phyloP scores from a whole-genome alignment of 2,888 invertebrate genomes.

The Yponomeuta plumbellus region DNA sequence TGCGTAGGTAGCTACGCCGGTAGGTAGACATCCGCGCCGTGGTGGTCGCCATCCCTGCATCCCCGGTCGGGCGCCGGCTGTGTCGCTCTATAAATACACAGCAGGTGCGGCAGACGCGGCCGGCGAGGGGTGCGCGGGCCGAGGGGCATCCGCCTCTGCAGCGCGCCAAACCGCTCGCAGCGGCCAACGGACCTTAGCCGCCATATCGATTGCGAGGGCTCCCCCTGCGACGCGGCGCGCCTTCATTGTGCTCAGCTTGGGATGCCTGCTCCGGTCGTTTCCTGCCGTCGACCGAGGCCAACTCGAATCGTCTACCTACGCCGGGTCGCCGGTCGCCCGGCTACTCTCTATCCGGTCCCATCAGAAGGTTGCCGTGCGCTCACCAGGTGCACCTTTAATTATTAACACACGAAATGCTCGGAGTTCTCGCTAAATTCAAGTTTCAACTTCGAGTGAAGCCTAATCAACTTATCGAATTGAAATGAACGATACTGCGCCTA shows the following conservation, averaged over 20 bases:
- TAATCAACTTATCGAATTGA: too few relatives aligned
- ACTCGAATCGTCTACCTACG: constrained; percentile 51
- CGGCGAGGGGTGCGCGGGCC: constrained; percentile 49
- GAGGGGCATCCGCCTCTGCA: constrained; percentile 71
- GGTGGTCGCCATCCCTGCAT: constrained; percentile 61
- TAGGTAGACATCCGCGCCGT: constrained; percentile 34
- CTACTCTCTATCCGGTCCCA: constrained; percentile 30
- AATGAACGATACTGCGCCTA: too few relatives aligned
- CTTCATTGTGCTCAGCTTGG: constrained; percentile 70
- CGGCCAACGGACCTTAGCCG: constrained; percentile 77
- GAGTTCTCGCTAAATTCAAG: constrained; percentile 48
- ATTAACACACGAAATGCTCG: constrained; percentile 50
- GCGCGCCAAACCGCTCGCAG: constrained; percentile 70
- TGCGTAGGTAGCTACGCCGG: constrained; percentile 37
- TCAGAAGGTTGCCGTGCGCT: constrained; percentile 18
- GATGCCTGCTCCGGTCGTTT: constrained; percentile 72
- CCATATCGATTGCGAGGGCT: constrained; percentile 77
- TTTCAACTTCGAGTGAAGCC: too few relatives aligned
- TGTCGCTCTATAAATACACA: constrained; percentile 72
- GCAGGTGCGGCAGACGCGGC: constrained; percentile 67
- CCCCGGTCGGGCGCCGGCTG: constrained; percentile 55
- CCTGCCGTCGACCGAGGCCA: constrained; percentile 66
- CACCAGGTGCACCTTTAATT: constrained; percentile 26
- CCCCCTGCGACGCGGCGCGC: constrained; percentile 72
- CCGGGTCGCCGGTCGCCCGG: constrained; percentile 38